These are phyloP conservation scores for Paracyclopina nana DNA, from an alignment of 1,140 invertebrate species.

Conservation along the genomic window DNA sequence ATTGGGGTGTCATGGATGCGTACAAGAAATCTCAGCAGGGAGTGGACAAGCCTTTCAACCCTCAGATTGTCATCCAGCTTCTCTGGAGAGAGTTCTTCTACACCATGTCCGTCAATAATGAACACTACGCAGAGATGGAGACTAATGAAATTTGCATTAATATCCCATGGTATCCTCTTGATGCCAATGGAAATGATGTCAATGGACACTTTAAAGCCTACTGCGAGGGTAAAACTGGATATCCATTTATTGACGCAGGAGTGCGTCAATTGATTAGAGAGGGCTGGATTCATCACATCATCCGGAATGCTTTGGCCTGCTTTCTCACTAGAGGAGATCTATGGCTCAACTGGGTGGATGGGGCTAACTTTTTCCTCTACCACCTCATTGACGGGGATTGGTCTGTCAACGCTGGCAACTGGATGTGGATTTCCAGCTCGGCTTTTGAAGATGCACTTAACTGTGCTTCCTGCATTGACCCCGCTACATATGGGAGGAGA, in stretches of 20 bases:
- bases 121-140: slow-evolving; percentile 38
- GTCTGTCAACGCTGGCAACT: slow-evolving; percentile 53
- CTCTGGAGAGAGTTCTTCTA: slow-evolving; percentile 60
- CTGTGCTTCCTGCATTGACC: slow-evolving; percentile 24
- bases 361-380: slow-evolving; percentile 37
- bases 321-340: slow-evolving; percentile 30
- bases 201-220: slow-evolving; percentile 40
- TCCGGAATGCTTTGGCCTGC: slow-evolving; percentile 11
- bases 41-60: slow-evolving; percentile 2
- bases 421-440: slow-evolving; percentile 56
- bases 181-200: neutral
- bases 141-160: slow-evolving; percentile 46
- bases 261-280: slow-evolving; percentile 18
- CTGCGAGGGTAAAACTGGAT: slow-evolving; percentile 45
- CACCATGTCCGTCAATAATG: slow-evolving; percentile 40
- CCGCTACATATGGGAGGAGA: slow-evolving; percentile 51
- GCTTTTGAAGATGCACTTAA: slow-evolving; percentile 37
- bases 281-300: slow-evolving; percentile 12
- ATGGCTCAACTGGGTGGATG: slow-evolving; percentile 49
- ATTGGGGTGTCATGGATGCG: slow-evolving; percentile 7
- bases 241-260: slow-evolving; percentile 46
- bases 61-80: slow-evolving; percentile 37
- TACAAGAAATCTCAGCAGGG: slow-evolving; percentile 2
- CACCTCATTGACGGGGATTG: slow-evolving; percentile 49
- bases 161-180: slow-evolving; percentile 48